phyloP scores from a whole-genome alignment of 2,888 invertebrate species.

The Nipponacmea schrenckii region DNA sequence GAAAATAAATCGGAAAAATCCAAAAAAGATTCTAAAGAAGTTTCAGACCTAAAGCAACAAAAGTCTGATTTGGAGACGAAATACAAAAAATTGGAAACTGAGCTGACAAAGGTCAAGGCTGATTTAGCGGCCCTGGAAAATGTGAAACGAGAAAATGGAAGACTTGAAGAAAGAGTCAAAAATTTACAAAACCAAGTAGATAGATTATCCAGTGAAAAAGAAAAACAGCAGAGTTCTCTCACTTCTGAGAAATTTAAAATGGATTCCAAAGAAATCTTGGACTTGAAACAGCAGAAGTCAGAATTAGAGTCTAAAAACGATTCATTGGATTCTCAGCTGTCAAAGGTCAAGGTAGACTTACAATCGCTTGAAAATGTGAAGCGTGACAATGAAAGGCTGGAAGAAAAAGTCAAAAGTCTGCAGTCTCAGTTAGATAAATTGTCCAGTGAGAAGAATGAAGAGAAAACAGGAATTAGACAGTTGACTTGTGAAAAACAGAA shows the following conservation, averaged over 20 bases:
- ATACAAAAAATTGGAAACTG: constrained; percentile 10
- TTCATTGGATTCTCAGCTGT: constrained; percentile 26
- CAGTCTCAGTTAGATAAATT: constrained; percentile 47
- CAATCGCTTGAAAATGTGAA: constrained; percentile 25
- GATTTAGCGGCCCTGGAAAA: constrained; percentile 11
- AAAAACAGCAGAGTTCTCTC: constrained; percentile 17
- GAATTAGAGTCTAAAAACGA: constrained; percentile 28
- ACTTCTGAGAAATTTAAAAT: constrained; percentile 25
- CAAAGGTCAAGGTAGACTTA: constrained; percentile 49
- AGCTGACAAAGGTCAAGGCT: constrained; percentile 16
- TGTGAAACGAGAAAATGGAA: constrained; percentile 9
- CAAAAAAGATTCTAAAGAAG: constrained; percentile 17
- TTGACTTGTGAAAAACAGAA: background rate
- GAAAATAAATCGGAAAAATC: constrained; percentile 27
- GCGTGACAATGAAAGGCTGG: constrained; percentile 21
- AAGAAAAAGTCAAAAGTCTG: constrained; percentile 43
- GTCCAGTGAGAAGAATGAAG: constrained; percentile 18
- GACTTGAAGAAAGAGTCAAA: constrained; percentile 20
- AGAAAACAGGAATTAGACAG: background rate
- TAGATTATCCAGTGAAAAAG: constrained; percentile 16
- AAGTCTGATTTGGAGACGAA: constrained; percentile 28
- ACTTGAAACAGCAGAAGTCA: constrained; percentile 29
- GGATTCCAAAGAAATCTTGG: constrained; percentile 20
- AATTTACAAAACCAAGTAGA: background rate
- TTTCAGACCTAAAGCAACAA: constrained; percentile 33